Evolutionary conservation across 2,888 invertebrate genomes (phyloP).

Genomic region (Eremobia ochroleuca): DNA sequence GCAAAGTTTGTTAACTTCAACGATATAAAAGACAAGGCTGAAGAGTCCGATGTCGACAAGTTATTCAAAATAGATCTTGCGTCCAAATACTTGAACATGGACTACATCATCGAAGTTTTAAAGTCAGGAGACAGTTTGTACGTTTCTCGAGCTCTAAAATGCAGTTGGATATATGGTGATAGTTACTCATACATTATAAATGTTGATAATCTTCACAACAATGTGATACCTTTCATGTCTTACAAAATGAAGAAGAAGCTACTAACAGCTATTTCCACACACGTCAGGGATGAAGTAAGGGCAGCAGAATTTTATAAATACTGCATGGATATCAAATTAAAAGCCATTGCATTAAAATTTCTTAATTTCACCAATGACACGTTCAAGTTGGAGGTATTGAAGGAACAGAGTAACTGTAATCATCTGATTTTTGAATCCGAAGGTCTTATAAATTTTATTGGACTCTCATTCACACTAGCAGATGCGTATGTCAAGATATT

Average conservation of each 20-base stretch:
- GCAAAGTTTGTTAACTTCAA: slow-evolving; percentile 66
- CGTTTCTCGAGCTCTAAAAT: slow-evolving; percentile 79
- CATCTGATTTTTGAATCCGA: not conserved
- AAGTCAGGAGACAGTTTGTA: slow-evolving; percentile 79
- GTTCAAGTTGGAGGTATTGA: slow-evolving; percentile 74
- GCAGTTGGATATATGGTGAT: slow-evolving; percentile 76
- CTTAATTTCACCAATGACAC: slow-evolving; percentile 73
- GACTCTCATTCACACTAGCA: slow-evolving; percentile 73
- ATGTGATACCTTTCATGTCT: slow-evolving; percentile 82
- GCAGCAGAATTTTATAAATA: slow-evolving; percentile 75
- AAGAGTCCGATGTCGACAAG: slow-evolving; percentile 77
- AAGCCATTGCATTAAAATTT: slow-evolving; percentile 76
- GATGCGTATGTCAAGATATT: slow-evolving; percentile 57
- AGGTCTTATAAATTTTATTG: slow-evolving; percentile 69
- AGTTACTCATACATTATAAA: slow-evolving; percentile 74
- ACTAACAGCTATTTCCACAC: slow-evolving; percentile 70
- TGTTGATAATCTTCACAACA: slow-evolving; percentile 73
- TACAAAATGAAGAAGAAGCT: slow-evolving; percentile 80
- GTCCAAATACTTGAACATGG: slow-evolving; percentile 75
- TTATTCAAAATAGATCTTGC: slow-evolving; percentile 83
- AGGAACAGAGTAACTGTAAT: slow-evolving; percentile 39
- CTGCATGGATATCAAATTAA: slow-evolving; percentile 69
- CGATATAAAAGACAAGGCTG: slow-evolving; percentile 65
- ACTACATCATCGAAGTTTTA: slow-evolving; percentile 77
- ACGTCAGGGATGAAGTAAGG: slow-evolving; percentile 72